Conservation (phyloP, 1,140 invertebrate species). For the Drepana arcuata region DNA sequence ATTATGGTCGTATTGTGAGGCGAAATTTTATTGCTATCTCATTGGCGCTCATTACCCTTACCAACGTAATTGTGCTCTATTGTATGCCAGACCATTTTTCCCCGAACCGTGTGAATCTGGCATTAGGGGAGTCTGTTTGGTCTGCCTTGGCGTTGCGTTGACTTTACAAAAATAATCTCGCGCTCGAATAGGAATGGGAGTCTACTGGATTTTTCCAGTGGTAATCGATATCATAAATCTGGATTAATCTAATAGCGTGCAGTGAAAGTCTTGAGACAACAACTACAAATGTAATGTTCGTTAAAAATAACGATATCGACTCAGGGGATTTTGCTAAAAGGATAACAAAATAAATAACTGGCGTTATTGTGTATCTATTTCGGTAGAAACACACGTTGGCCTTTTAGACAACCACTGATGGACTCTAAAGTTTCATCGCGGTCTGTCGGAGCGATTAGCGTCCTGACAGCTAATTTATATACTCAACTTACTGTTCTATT, state of each 20-base stretch:
- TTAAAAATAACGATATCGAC: conserved; percentile 30
- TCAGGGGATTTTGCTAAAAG: conserved; percentile 37
- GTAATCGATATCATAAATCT: too few species aligned
- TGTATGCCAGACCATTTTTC: conserved; percentile 53
- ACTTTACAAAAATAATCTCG: conserved; percentile 4
- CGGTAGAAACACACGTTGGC: conserved; percentile 35
- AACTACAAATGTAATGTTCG: conserved; percentile 19
- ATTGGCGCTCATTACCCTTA: conserved; percentile 56
- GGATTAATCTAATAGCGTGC: not conserved
- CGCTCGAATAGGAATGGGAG: not conserved
- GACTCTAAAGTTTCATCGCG: conserved; percentile 67
- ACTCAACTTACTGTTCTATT: conserved; percentile 69
- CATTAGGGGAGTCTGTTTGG: conserved; percentile 27
- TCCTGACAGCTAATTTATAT: conserved; percentile 70
- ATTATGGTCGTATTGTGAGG: conserved; percentile 63
- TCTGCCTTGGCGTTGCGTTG: conserved; percentile 27
- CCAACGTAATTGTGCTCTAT: conserved; percentile 58
- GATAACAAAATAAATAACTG: conserved; percentile 42
- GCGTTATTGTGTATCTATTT: conserved; percentile 57
- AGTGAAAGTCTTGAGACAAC: conserved; percentile 20
- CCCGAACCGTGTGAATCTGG: conserved; percentile 57
- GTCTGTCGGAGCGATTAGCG: conserved; percentile 67
- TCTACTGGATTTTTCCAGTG: too few species aligned
- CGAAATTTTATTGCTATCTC: conserved; percentile 69
- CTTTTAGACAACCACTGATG: conserved; percentile 59